Conservation (phyloP, 2,797 vertebrate genomes). For the Peromyscus attwateri region DNA sequence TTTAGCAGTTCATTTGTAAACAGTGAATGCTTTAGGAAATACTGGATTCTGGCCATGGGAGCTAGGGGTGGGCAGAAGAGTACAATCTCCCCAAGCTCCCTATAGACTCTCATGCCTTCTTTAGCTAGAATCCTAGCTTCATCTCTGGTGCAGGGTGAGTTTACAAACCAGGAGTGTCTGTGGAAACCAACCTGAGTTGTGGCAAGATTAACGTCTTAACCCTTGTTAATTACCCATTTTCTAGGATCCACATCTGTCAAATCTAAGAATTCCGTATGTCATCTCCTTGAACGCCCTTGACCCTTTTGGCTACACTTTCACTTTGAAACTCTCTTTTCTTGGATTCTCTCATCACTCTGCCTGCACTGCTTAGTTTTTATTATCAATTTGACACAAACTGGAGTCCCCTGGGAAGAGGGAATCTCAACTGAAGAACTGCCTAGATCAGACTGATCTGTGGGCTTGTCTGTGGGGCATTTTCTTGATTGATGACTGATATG, state of each 20-base stretch:
- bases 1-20: constrained; percentile 25
- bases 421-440: not conserved
- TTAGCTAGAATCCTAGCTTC: constrained; percentile 52
- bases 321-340: constrained; percentile 11
- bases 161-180: not conserved
- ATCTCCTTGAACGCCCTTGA: not conserved
- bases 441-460: not conserved
- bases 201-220: not conserved
- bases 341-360: not conserved
- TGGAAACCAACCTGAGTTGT: constrained; percentile 22
- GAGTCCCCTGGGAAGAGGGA: not conserved
- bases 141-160: not conserved
- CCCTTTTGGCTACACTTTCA: not conserved
- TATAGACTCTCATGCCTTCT: constrained; percentile 54
- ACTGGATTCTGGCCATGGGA: constrained; percentile 21
- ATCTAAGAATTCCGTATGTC: not conserved
- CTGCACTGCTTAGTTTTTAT: not conserved
- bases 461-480: not conserved
- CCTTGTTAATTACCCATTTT: not conserved
- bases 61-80: not conserved
- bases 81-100: not conserved
- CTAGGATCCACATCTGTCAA: constrained; percentile 1
- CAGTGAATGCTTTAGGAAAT: constrained; percentile 58
- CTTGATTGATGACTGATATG: not conserved
- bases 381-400: not conserved